These are phyloP conservation scores for Malacosoma neustria DNA, from an alignment of 2,888 invertebrate species.

Conservation along the genomic window DNA sequence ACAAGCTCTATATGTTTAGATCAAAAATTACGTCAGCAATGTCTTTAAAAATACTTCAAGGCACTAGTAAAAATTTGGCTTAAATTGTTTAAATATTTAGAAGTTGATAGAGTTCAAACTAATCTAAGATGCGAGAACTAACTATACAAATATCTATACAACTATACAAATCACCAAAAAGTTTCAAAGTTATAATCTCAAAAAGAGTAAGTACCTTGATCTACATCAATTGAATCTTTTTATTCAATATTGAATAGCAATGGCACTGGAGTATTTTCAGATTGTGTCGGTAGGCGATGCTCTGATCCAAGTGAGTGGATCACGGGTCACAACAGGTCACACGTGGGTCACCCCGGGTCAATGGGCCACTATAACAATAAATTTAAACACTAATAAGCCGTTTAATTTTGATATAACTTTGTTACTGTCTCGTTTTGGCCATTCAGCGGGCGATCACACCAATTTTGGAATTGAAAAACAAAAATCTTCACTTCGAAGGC, in stretches of 20 bases:
- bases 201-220: too few relatives aligned
- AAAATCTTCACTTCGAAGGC: background rate
- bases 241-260: background rate
- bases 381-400: background rate
- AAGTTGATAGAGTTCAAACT: too few relatives aligned
- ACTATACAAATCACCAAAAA: too few relatives aligned
- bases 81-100: too few relatives aligned
- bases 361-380: background rate
- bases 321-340: conserved; percentile 14
- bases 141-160: too few relatives aligned
- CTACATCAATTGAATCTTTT: too few relatives aligned
- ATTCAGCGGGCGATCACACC: background rate
- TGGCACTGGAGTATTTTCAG: background rate
- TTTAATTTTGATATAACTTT: background rate
- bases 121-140: too few relatives aligned
- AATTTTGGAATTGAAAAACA: background rate
- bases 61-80: too few relatives aligned
- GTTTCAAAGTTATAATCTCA: too few relatives aligned
- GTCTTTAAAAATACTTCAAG: too few relatives aligned
- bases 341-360: conserved; percentile 10
- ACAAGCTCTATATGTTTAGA: too few relatives aligned
- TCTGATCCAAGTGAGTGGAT: conserved; percentile 17
- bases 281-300: conserved; percentile 6
- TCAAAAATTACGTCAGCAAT: too few relatives aligned
- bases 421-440: background rate